Evolutionary conservation across 2,888 invertebrate genomes (phyloP), one percentile per base, ranked within the genome.

Genomic region (Nomada fucata): DNA sequence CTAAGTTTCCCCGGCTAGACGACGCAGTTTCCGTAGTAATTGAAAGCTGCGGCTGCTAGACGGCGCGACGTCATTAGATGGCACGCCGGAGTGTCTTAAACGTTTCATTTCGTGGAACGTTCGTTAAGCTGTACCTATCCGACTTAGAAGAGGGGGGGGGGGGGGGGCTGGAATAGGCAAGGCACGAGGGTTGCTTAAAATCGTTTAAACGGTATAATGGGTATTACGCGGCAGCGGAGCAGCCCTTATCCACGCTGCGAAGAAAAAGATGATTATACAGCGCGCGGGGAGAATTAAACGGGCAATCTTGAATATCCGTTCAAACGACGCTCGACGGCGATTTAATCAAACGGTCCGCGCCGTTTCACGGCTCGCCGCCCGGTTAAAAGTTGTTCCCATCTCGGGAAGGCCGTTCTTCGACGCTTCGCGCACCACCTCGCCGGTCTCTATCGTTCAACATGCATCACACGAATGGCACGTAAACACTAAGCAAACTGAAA

Each of bases 401-500:
- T 7, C 7, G 59, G 47, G 1, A 26, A 44, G n/a, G 3, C 53
- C 42, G 50, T 63, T 29, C 65, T 63, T 60, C 61, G 55, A 50
- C 20, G 13, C 36, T 47, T 59, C 63, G 59, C 53, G 36, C 29
- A 10, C 42, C 53, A 42, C 42, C 55, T 47, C 9, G 3, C 11
- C 36, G n/a, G 20, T 9, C 52, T 3, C 13, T 3, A 15, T 7
- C n/a, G 13, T 20, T 10, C 29, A 5, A 11, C 5, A 36, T 36
- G 5, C 7, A 36, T 36, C 36, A 36, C 1, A 36, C 36, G 36
- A 36, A 36, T 36, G 7, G 7, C 5, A 42, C 10, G 23, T 67
- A 80, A 76, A 79, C 55, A 67, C 10, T 75, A 75, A 71, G 59
- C 72, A 77, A 81, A 77, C 73, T 69, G 79, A 55, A 60, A 91